These are phyloP conservation scores for Arbacia lixula DNA, from an alignment of 53 echinoderm and acorn worm species.

Conservation along the genomic window DNA sequence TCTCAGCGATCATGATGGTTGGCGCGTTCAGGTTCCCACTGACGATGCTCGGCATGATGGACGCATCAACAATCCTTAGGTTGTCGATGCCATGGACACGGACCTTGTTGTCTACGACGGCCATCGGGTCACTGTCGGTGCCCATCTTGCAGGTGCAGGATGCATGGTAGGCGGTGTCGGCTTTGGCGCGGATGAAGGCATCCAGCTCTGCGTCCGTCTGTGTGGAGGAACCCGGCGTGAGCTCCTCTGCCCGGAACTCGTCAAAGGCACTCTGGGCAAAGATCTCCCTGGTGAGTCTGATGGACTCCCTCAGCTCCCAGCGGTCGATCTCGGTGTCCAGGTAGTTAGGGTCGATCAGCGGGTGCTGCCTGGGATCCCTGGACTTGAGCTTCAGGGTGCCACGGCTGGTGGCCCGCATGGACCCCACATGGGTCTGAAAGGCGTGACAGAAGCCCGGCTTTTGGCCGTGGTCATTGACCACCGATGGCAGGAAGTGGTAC, in stretches of 20 bases:
- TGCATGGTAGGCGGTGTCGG: constrained; percentile 94
- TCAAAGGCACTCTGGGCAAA: constrained; percentile 84
- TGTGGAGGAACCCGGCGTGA: constrained; percentile 74
- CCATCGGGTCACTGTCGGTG: constrained; percentile 82
- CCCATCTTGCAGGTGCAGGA: constrained; percentile 99
- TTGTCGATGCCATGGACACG: constrained; percentile 82
- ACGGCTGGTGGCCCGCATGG: constrained; percentile 77
- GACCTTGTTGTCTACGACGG: constrained; percentile 81
- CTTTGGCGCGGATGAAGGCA: constrained; percentile 76
- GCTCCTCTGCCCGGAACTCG: constrained; percentile 78
- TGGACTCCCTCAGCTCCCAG: constrained; percentile 78
- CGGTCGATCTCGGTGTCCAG: constrained; percentile 85
- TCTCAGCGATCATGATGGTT: constrained; percentile 97
- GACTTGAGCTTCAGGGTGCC: constrained; percentile 84
- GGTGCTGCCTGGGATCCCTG: constrained; percentile 71
- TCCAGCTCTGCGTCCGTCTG: constrained; percentile 82
- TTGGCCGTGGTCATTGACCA: constrained; percentile 81
- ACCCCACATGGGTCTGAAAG: constrained; percentile 84
- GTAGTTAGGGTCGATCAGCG: constrained; percentile 92
- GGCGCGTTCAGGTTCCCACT: constrained; percentile 98
- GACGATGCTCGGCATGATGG: constrained; percentile 93
- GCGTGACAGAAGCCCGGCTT: constrained; percentile 84
- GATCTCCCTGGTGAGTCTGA: constrained; percentile 83
- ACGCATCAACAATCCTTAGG: constrained; percentile 91
- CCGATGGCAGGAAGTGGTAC: constrained; percentile 92